Evolutionary conservation across 2,113 vertebrate genomes (phyloP), one percentile per base, ranked within the genome.

Genomic region (Vulpes ferrilata): DNA sequence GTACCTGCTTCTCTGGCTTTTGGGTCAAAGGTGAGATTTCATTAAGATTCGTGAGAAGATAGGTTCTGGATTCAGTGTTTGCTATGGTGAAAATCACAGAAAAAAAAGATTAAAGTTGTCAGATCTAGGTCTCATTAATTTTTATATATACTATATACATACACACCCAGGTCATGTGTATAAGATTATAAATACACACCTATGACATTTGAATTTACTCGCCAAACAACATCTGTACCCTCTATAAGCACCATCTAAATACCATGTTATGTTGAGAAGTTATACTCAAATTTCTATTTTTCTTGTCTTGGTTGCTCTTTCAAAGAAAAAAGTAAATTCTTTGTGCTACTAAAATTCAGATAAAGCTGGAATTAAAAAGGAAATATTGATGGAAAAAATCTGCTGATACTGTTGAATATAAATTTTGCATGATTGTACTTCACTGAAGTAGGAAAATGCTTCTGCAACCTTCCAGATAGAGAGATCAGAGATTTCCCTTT

Each of bases 371-470:
- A 98, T 97, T 95, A 95, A 98, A 97, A 96, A 98, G 93, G 96
- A 97, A 98, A 97, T 97, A 95, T 95, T 96, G 96, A 97, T 97
- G 96, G 95, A 20, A 59, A 84, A 96, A 95, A 93, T 71, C 92
- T 96, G 96, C 98, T 96, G 97, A 97, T 97, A 88, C 88, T 81
- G 85, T 78, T 59, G 60, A 93, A 73, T 95, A 97, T 97, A 82
- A 96, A 97, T 97, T 95, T 97, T 98, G 65, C 83, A 93, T 98
- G 96, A 93, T 90, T 4, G 0, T 7, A 82, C 90, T 93, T 95
- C 55, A 88, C 84, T 86, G 87, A 90, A 94, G 88, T 76, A 55
- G 83, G 32, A 94, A 96, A 91, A 87, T n/a, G 88, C 65, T 92
- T 84, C 88, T 71, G 95, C 60, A 69, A 57, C 38, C 85, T 81